Base-by-base conservation (phyloP, 2,888 invertebrate species). In the Hetaerina titia region DNA sequence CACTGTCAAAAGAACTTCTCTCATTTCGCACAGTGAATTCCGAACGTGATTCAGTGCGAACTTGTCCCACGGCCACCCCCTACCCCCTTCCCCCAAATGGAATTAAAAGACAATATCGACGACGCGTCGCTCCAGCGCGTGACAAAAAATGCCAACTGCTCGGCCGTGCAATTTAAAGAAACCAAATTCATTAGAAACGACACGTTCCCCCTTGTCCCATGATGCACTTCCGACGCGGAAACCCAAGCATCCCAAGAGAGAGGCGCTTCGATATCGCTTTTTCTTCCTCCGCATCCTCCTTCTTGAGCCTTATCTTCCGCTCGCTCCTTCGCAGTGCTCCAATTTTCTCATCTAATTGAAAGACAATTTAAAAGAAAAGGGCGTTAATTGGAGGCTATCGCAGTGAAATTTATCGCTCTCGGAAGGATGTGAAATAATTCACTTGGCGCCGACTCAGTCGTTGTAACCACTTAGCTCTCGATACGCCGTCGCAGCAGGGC, bases 331-430 rank as follows among this genome's bases (percentile, higher is more conserved):
- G 25, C 31, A 31, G 15, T 31, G 81, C 25, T 81, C 11, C 81
- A 25, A 81, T 81, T 81, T 81, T 11, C 81, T 31, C 81, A 15
- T n/a, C 31, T 81, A 81, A 81, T 81, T 81, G 81, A 81, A 81
- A 81, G 31, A 31, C 31, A 31, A 81, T 81, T 31, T 45, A 45
- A 31, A 31, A 81, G 11, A 31, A 13, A 45, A 81, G 31, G 11
- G 81, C 81, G 31, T 81, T 81, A 81, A 81, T 81, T 81, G 31
- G 81, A 31, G 13, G 13, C 81, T 31, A 81, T 81, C 9, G 81
- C 81, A 4, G 11, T 31, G 81, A 31, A 81, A 81, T 31, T 31
- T 31, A 31, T 31, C 81, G 81, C 81, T 81, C 81, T 25, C 13
- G 45, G 81, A 31, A 81, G 17, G 69, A 69, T 69, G 31, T 31